Base-by-base conservation (phyloP, 2,888 invertebrate genomes). In the Drosophila incognita region DNA sequence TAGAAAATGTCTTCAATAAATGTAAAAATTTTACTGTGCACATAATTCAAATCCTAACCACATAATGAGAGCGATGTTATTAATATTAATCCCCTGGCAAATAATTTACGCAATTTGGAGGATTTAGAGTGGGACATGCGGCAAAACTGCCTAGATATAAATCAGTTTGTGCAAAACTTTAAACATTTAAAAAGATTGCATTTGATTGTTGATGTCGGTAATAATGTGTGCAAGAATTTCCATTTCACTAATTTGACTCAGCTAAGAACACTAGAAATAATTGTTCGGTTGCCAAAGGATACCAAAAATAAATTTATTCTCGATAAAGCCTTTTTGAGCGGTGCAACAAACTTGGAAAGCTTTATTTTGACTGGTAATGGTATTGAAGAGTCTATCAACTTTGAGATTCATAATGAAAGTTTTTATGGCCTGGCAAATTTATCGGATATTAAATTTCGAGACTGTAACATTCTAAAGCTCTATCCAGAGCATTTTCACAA, bases 241-340 rank as follows among this genome's bases (percentile, higher is more conserved):
- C 18, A 38, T 27, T n/a, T 54, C 11, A 3, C 10, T 18, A 38
- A 27, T 4, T 0, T n/a, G 4, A 54, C 38, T 18, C 54, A 38
- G 3, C 0, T 27, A 5, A 38, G 2, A 38, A 13, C 6, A 38
- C 27, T 54, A 11, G 18, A n/a, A 2, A 4, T 54, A 36, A 6
- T 0, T 13, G 4, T 13, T 10, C 4, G 0, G 7, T 29, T 29
- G 0, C 54, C 11, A 38, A 1, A 0, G 0, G 0, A 18, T 10
- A 35, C 15, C 15, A 4, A 21, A 10, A 24, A 36, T 4, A 36
- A 1, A 24, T 53, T 36, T 2, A 18, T 15, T 53, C 6, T 18
- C 10, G 15, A 35, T 18, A 18, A 24, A 18, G 0, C 4, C 4
- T 54, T 54, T 36, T 27, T 54, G 27, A 36, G 18, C 36, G 7